Base-by-base conservation (phyloP, 2,888 invertebrate species). In the Pammene fasciana region DNA sequence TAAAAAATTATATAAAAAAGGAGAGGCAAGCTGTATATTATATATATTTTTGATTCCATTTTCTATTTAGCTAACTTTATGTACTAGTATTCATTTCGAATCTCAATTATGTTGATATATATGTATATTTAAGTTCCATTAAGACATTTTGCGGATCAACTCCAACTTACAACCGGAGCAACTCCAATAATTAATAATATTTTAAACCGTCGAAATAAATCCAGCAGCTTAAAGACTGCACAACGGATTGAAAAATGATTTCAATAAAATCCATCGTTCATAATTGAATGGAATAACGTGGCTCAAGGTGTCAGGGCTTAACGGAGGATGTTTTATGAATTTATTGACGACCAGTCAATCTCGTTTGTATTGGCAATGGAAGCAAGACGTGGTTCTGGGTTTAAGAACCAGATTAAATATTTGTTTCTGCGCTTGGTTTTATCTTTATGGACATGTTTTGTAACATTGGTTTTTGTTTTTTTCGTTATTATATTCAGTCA, bases 201-300 rank as follows among this genome's bases (percentile, higher is more conserved):
- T 26, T 65, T 6, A 16, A 45, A 52, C 18, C 13, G 68, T 38
- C 36, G 13, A 59, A 34, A 46, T 68, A 65, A 68, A 65, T 59
- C 68, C 64, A 14, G 16, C 36, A 59, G 56, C 52, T 65, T 59
- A 68, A 54, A 68, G 68, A 52, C 62, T 50, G 56, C 38, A 57
- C 18, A 59, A 54, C 57, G 43, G 52, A 68, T 68, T 65, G 68
- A 65, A 68, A 65, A 65, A 59, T 65, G 45, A 38, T 59, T 68
- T 65, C 45, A 64, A 56, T 56, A 41, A 57, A 62, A 65, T 52
- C 52, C 64, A 56, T 64, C 50, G 56, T 52, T 64, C 52, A 65
- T 68, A 52, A 68, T 68, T 68, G 62, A 50, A 64, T 56, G 68
- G 68, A 64, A 68, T 41, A 62, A 52, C 62, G n/a, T 18, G 50